Evolutionary conservation across 30 jellyfish, hydroid and myxozoan species (phyloP).

Genomic region (Calvadosia cruxmelitensis): DNA sequence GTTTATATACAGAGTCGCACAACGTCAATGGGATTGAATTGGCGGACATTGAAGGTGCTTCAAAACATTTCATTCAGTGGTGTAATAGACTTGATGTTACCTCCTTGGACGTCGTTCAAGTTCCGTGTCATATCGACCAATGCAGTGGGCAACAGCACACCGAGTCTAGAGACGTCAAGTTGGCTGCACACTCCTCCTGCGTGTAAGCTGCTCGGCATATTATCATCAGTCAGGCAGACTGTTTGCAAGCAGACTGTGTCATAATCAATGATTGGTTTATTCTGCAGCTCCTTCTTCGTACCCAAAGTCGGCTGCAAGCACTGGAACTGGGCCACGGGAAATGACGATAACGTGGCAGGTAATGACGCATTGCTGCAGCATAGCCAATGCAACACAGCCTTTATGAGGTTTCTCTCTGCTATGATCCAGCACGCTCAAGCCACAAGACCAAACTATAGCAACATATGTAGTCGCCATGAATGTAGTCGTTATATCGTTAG

Average conservation of each 20-base stretch:
- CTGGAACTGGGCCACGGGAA: constrained; percentile 89
- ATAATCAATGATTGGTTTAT: no score
- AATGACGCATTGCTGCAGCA: no score
- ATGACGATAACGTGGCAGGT: constrained; percentile 68
- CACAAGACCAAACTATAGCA: no score
- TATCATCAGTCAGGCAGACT: neutral
- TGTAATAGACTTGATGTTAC: constrained; percentile 38
- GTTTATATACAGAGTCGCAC: constrained; percentile 72
- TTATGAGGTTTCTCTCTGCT: no score
- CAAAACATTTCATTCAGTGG: constrained; percentile 37
- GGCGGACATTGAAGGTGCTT: constrained; percentile 51
- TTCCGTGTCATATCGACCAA: constrained; percentile 71
- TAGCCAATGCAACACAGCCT: no score
- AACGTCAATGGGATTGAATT: constrained; percentile 17
- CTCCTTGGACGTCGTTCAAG: constrained; percentile 88
- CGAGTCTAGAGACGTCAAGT: constrained; percentile 65
- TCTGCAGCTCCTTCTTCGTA: constrained; percentile 72
- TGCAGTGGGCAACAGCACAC: constrained; percentile 80
- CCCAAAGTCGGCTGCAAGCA: constrained; percentile 52
- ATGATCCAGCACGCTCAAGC: no score
- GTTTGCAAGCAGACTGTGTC: no score
- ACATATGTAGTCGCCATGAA: no score
- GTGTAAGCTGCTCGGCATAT: constrained; percentile 19
- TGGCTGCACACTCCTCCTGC: constrained; percentile 77
- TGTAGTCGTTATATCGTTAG: no score